phyloP scores from a whole-genome alignment of 2,888 invertebrate species.

The Nasonia oneida region DNA sequence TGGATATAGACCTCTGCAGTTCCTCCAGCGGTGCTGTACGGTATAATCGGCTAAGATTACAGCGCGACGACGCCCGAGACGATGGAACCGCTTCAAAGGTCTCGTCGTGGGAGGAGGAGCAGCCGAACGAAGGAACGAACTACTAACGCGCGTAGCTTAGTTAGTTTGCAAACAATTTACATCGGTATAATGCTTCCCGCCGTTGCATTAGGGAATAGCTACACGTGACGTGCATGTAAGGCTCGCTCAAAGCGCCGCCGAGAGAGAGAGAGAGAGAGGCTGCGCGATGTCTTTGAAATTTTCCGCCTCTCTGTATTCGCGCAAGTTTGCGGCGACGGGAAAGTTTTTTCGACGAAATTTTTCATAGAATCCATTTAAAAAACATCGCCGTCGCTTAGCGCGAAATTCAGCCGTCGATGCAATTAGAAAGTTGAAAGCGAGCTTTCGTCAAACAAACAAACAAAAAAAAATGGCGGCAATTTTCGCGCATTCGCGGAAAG shows the following conservation, averaged over 20 bases:
- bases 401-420: background rate
- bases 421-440: background rate
- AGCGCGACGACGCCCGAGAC: background rate
- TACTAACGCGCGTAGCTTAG: constrained; percentile 13
- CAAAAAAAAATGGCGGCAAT: background rate
- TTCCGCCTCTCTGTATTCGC: too few relatives aligned
- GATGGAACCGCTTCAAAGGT: constrained; percentile 25
- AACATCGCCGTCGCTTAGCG: background rate
- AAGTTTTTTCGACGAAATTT: background rate
- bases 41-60: background rate
- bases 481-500: background rate
- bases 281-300: background rate
- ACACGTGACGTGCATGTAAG: background rate
- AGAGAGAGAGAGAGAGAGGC: too few relatives aligned
- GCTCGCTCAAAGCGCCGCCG: background rate
- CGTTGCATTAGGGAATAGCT: constrained; percentile 26
- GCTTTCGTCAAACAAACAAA: background rate
- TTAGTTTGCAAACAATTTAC: constrained; percentile 63
- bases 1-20: background rate
- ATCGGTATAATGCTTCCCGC: constrained; percentile 59
- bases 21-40: background rate
- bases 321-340: too few relatives aligned
- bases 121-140: background rate
- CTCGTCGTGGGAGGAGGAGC: background rate
- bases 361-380: too few relatives aligned